Base-by-base conservation (phyloP, 2,797 vertebrate genomes). In the Hoplostethus atlanticus region DNA sequence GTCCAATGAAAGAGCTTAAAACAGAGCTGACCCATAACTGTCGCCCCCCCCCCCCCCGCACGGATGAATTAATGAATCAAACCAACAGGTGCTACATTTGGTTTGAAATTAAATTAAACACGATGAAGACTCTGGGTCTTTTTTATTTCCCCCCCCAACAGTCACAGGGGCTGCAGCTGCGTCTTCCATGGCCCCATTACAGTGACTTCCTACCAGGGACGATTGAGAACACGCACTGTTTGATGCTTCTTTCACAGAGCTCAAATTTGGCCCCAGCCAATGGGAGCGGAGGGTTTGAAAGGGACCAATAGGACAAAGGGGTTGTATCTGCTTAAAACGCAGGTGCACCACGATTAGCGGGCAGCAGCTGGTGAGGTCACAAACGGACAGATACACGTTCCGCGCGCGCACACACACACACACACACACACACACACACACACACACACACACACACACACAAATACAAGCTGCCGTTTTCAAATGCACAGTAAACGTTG, bases 361-460 rank as follows among this genome's bases (percentile, higher is more conserved):
- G 84, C 85, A 87, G 93, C 94, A 94, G 94, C 92, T 94, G 93
- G 88, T 75, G 75, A 77, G 84, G 87, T 91, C 84, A 77, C 85
- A 86, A 82, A 80, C 68, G 42, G 73, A 82, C 71, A 30, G 10
- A 62, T 9, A 38, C 68, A 46, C 61, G 30, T 28, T 40, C 44
- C 44, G 44, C 16, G 3, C 52, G 31, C 11, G 2, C 38, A 34
- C 51, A 38, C 11, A 28, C 34, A 40, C 53, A 67, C 13, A 73
- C 56, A 75, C 53, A 30, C 57, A 57, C 34, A 34, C 34, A 34
- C 34, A 34, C 34, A 36, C 48, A 63, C 52, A 62, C 38, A 58
- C 57, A 58, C 62, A 66, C 50, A 52, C 9, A 30, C 0, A 64
- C 59, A 73, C 25, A 53, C 38, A 44, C 50, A 71, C 50, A 64